Evolutionary conservation across 2,797 vertebrate species (phyloP).

Genomic region (Parauchenoglanis ngamensis): DNA sequence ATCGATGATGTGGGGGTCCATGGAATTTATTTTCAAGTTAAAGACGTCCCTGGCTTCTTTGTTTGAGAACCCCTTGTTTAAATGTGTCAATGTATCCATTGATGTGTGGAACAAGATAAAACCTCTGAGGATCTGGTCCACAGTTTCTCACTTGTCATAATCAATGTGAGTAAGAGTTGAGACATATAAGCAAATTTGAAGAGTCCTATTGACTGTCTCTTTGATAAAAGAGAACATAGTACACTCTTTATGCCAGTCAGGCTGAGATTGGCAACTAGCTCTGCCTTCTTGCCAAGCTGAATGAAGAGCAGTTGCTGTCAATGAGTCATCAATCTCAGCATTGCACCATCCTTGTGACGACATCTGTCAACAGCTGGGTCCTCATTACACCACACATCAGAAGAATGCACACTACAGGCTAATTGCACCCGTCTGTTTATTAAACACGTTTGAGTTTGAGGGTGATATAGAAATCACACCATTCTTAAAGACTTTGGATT

Average conservation of each 20-base stretch:
- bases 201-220: constrained; percentile 58
- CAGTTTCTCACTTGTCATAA: constrained; percentile 48
- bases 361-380: constrained; percentile 53
- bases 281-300: constrained; percentile 66
- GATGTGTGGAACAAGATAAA: constrained; percentile 18
- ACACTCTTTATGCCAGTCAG: constrained; percentile 51
- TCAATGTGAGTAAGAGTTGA: constrained; percentile 65
- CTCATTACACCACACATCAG: constrained; percentile 43
- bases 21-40: not conserved
- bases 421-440: constrained; percentile 38
- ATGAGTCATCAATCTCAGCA: constrained; percentile 76
- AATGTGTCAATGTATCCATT: not conserved
- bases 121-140: constrained; percentile 25
- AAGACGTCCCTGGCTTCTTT: not conserved
- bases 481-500: not conserved
- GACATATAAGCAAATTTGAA: constrained; percentile 60
- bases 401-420: constrained; percentile 36
- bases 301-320: constrained; percentile 75
- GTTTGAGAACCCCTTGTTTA: not conserved
- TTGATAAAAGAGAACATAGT: constrained; percentile 25
- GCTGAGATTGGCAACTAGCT: not conserved
- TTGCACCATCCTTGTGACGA: constrained; percentile 39
- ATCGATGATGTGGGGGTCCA: not conserved
- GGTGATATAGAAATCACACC: not conserved
- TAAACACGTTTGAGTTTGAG: constrained; percentile 24